Evolutionary conservation across 2,888 invertebrate species (phyloP), one percentile per base, ranked within the genome.

Genomic region (Hololepta plana): DNA sequence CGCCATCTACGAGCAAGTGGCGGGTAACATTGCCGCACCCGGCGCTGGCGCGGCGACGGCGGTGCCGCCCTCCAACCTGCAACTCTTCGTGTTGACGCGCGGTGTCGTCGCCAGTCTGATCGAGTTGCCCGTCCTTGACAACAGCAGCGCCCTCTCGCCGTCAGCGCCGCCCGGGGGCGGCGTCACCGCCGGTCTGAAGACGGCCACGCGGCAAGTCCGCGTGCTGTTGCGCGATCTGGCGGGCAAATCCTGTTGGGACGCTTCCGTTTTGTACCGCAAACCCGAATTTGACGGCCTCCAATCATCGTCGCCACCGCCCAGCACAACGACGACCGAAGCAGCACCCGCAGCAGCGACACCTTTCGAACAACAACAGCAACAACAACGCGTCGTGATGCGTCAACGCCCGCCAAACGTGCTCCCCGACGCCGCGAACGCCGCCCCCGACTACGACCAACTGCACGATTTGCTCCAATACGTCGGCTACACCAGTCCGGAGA

Each of bases 221-320:
- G 73, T 93, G 12, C 58, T 95, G 8, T 58, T 93, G 32, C 66
- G 95, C 5, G 91, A 93, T 57, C 63, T 91, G 28, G 79, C 84
- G 15, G 93, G 95, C 24, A 95, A 93, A 58, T 82, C 85, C 25
- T 85, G 87, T 42, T 95, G 95, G 93, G 93, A 95, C 55, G 85
- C 85, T 19, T 82, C 88, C 1, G 80, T 90, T 31, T 60, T 95
- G 1, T 85, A 85, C 54, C 72, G 76, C 46, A 74, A 76, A 41
- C 79, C 81, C 1, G 59, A 63, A 24, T 30, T 26, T 20, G 31
- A 27, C 16, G 17, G 13, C 9, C 20, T 27, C 12, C 13, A 15
- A 17, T 7, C 17, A 17, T 17, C 17, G 17, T 17, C n/a, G n/a
- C n/a, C n/a, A n/a, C n/a, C n/a, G n/a, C 8, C 22, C 9, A 10